These are phyloP conservation scores for Spodoptera litura DNA, from an alignment of 1,140 invertebrate species.

Conservation along the genomic window DNA sequence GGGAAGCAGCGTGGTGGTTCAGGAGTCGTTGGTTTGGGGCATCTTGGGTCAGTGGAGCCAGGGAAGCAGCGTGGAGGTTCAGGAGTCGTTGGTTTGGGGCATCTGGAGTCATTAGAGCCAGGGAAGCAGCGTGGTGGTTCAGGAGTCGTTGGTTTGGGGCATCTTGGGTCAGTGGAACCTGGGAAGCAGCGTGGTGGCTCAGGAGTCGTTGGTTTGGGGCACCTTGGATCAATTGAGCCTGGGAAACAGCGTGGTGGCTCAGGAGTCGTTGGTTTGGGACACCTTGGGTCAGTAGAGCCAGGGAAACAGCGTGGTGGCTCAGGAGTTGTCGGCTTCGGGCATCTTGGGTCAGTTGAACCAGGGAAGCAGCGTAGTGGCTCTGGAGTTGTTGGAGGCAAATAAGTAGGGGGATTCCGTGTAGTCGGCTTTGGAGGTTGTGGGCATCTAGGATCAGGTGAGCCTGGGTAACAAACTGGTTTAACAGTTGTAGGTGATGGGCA, in stretches of 20 bases:
- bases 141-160: constrained; percentile 60
- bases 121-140: constrained; percentile 62
- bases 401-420: constrained; percentile 49
- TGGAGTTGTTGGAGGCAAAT: constrained; percentile 41
- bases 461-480: constrained; percentile 63
- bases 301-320: constrained; percentile 69
- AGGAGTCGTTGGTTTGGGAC: constrained; percentile 71
- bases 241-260: constrained; percentile 64
- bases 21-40: constrained; percentile 52
- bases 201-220: constrained; percentile 62
- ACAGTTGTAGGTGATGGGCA: constrained; percentile 56
- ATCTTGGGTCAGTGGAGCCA: constrained; percentile 73
- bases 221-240: constrained; percentile 65
- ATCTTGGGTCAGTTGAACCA: constrained; percentile 60
- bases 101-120: constrained; percentile 71
- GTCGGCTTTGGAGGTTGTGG: constrained; percentile 58
- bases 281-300: constrained; percentile 74
- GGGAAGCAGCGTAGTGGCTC: constrained; percentile 60
- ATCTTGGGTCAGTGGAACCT: constrained; percentile 69
- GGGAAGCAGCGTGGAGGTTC: constrained; percentile 65
- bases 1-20: constrained; percentile 60
- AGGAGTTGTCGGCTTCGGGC: constrained; percentile 54
- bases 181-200: constrained; percentile 58
- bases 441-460: constrained; percentile 73
- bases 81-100: constrained; percentile 56